Base-by-base conservation (phyloP, 1,140 invertebrate species). In the Drosophila nannoptera region DNA sequence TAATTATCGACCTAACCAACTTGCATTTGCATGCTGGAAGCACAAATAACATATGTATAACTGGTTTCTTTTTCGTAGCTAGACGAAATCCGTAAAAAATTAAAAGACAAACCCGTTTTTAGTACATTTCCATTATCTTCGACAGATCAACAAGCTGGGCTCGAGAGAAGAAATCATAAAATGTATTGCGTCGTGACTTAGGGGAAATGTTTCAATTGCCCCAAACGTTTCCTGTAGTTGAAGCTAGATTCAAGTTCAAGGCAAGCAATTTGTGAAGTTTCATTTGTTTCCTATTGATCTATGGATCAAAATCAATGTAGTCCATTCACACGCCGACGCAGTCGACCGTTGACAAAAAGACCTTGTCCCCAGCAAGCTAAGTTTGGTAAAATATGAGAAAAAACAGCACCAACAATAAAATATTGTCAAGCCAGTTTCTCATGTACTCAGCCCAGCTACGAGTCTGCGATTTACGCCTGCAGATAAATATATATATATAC, bases 1-100 rank as follows among this genome's bases (percentile, higher is more conserved):
- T 62, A 64, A 67, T 77, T 67, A 77, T 81, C 53, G 74, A 74
- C 52, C 66, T 82, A 70, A 58, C 49, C 78, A 73, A 60, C 45
- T 69, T 81, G 70, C 46, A 70, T 70, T 70, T 70, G 61, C 74
- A 77, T 69, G 65, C 58, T 69, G 72, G 64, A 60, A 12, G 40
- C 35, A 36, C 6, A 14, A 49, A 54, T 14, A 58, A 50, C 36
- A 68, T 67, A 75, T 53, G 48, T 40, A 48, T 59, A 81, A 77
- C 80, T 69, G 73, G 80, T 83, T 83, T 22, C 22, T 22, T 22
- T 22, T 80, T 65, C 69, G 48, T 43, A 45, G 31, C 42, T 50
- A 64, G 53, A 67, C 55, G 42, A 67, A 84, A 69, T 72, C 45
- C 40, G n/a, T 33, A 35, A 52, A 35, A 52, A 35, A 14, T 50